Evolutionary conservation across 2,797 vertebrate species (phyloP).

Genomic region (Pseudopleuronectes americanus): DNA sequence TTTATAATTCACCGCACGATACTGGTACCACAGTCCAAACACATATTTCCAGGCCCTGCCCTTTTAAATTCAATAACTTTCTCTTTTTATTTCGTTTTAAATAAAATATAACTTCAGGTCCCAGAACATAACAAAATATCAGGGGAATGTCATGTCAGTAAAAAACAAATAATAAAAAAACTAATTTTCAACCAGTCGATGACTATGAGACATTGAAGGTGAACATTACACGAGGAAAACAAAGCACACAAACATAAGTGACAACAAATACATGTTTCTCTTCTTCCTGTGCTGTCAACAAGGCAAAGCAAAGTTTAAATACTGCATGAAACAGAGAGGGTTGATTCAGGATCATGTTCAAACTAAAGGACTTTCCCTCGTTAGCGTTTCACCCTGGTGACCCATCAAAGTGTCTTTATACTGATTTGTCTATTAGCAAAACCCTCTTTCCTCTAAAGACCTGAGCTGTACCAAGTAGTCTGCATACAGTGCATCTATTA

Average conservation of each 20-base stretch:
- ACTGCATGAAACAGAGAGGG: slow-evolving; percentile 63
- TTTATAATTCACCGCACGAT: neutral
- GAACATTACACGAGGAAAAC: slow-evolving; percentile 42
- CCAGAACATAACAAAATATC: slow-evolving; percentile 29
- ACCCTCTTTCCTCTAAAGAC: slow-evolving; percentile 49
- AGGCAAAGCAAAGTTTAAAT: slow-evolving; percentile 63
- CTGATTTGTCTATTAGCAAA: slow-evolving; percentile 46
- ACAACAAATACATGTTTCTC: slow-evolving; percentile 35
- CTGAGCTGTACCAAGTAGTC: slow-evolving; percentile 71
- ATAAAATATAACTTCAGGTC: slow-evolving; percentile 60
- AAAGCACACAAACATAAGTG: slow-evolving; percentile 45
- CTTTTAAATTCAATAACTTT: slow-evolving; percentile 40
- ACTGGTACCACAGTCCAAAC: slow-evolving; percentile 11
- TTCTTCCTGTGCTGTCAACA: slow-evolving; percentile 34
- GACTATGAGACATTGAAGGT: slow-evolving; percentile 33
- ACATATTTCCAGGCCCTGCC: slow-evolving; percentile 37
- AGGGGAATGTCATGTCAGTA: neutral
- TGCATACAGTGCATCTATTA: slow-evolving; percentile 68
- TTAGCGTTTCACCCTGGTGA: slow-evolving; percentile 18
- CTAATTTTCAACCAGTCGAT: slow-evolving; percentile 31
- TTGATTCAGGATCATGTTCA: slow-evolving; percentile 15
- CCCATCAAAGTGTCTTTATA: slow-evolving; percentile 1
- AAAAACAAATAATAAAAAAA: slow-evolving; percentile 6
- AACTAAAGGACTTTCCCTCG: slow-evolving; percentile 33
- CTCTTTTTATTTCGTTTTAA: slow-evolving; percentile 60